Conservation (phyloP, 2,888 invertebrate genomes). For the Hypselothyrea guttata region DNA sequence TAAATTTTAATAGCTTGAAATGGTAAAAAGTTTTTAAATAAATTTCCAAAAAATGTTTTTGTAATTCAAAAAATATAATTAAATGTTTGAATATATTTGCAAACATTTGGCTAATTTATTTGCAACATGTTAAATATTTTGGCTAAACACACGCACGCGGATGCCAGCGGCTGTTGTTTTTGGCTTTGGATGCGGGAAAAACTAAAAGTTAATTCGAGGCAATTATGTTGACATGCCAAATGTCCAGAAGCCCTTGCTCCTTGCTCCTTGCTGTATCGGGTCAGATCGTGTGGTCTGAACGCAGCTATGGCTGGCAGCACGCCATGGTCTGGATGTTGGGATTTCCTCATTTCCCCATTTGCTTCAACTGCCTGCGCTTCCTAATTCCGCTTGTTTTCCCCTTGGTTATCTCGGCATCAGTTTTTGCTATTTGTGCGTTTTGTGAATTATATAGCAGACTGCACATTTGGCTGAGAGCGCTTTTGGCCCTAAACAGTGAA, state of each 20-base stretch:
- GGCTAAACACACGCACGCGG: conserved; percentile 12
- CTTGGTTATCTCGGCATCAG: neutral
- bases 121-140: conserved; percentile 39
- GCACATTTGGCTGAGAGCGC: conserved; percentile 29
- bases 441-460: conserved; percentile 40
- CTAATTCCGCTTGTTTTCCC: neutral
- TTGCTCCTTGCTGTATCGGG: too few species aligned
- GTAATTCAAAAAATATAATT: conserved; percentile 36
- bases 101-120: conserved; percentile 45
- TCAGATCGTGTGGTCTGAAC: neutral
- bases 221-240: conserved; percentile 76
- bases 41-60: neutral
- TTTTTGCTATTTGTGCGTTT: conserved; percentile 21
- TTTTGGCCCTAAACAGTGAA: conserved; percentile 15
- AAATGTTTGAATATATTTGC: conserved; percentile 2
- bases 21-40: neutral
- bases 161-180: conserved; percentile 16
- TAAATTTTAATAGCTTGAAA: too few species aligned
- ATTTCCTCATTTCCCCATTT: too few species aligned
- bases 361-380: too few species aligned
- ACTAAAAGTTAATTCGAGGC: conserved; percentile 72
- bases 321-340: conserved; percentile 33
- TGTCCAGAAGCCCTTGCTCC: conserved; percentile 35
- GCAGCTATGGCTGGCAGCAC: conserved; percentile 44
- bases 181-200: conserved; percentile 28